Evolutionary conservation across 2,797 vertebrate species (phyloP), one percentile per base, ranked within the genome.

Genomic region (Gymnoscopelus braueri): DNA sequence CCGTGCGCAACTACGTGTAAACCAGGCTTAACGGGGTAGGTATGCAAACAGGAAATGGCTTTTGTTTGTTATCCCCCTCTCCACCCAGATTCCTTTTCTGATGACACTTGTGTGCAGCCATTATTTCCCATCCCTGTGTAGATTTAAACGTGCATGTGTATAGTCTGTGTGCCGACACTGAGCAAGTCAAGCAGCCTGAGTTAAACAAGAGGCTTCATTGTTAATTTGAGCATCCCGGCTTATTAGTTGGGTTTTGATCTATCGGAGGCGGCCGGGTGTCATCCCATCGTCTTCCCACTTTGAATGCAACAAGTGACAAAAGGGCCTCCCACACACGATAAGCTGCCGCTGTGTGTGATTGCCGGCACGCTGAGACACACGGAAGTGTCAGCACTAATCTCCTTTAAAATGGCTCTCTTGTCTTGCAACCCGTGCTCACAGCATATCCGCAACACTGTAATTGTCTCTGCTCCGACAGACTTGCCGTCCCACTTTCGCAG

Each of bases 341-440:
- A 44, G 87, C 87, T 69, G 82, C 71, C 78, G 53, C 89, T 76
- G 86, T 92, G 89, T 91, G 93, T 44, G 39, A 44, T 93, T 93
- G 91, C 82, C 86, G 80, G 87, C 88, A 86, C 76, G 86, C 87
- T 75, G 88, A 91, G 88, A 91, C 91, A 86, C 92, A 77, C 89
- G 84, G 88, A 92, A 89, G 88, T 90, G 93, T 93, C 93, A 90
- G 86, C 86, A 77, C 86, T 93, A 92, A 94, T 93, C 91, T 94
- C 83, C 89, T 91, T 89, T 91, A 88, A 90, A 91, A 90, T 88
- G 91, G 72, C 84, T 91, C 90, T 90, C 88, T 91, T 90, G 91
- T 93, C 92, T 93, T 87, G 87, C 88, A 87, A 78, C 86, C 78
- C 50, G 69, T 78, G 82, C 85, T 90, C 86, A 76, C 88, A 68